Base-by-base conservation (phyloP, 2,113 vertebrate species). In the Oncorhynchus gorbuscha region DNA sequence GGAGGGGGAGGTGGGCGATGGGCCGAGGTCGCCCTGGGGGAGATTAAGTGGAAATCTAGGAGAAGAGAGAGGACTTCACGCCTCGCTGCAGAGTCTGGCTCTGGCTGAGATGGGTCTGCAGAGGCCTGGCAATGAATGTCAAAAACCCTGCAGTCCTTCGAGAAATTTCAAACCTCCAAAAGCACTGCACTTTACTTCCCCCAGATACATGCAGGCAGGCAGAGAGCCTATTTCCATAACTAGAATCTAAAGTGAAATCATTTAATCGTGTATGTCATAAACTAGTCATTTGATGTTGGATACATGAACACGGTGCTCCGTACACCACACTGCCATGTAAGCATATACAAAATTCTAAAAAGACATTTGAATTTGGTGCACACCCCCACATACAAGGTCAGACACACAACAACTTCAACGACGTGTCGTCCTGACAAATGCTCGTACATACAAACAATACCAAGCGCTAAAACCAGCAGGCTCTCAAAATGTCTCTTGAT, bases 31-130 rank as follows among this genome's bases (percentile, higher is more conserved):
- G 70, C 82, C 73, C 20, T 72, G 5, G 77, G 75, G 77, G 78
- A 84, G 83, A 81, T 88, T 83, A 80, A 87, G 83, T 88, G 76
- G 82, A 88, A 85, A 84, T 78, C 80, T 76, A 39, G 74, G 66
- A 74, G 75, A 39, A 81, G 67, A 74, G 67, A 16, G 61, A 72
- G 24, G 62, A 81, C 71, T 72, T 80, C 82, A 80, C 58, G 84
- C 72, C 82, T 87, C 82, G 75, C 51, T 55, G 12, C 85, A 86
- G 74, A 59, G 83, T 72, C 48, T 9, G 72, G 70, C 76, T 72
- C 22, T 75, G 83, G 79, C 84, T 59, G 76, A 85, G 84, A 84
- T 76, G 78, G 79, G 67, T 79, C 84, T 72, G 65, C 80, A 82
- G 79, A 82, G 83, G 81, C 70, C 48, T 81, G 82, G 76, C 77